Base-by-base conservation (phyloP, 2,888 invertebrate genomes). In the Stenotaenia linearis region DNA sequence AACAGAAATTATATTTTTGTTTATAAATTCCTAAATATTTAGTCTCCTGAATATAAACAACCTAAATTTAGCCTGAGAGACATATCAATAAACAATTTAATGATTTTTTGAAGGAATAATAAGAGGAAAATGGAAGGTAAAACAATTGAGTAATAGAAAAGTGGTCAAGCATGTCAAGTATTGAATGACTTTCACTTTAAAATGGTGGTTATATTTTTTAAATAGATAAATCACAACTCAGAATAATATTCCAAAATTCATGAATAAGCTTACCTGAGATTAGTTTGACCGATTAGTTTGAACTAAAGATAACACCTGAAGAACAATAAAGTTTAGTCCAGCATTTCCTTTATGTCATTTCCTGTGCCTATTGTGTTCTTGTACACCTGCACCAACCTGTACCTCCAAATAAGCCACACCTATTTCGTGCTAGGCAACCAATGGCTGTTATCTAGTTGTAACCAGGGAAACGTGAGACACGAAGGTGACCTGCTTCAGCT, bases 271-370 rank as follows among this genome's bases (percentile, higher is more conserved):
- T 25, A 69, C 69, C 69, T 69, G 25, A 10, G 28, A 69, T 28
- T 10, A 7, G 28, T 69, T 25, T 28, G 28, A 28, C 23, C n/a
- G 25, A 69, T 69, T n/a, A 69, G 25, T 25, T 25, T 1, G 69
- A 9, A n/a, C n/a, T n/a, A n/a, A 28, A 28, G 69, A 69, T 28
- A 69, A 69, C 69, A 69, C 69, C 69, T 28, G 69, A 69, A 69
- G 15, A n/a, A 40, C 40, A 23, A 61, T 23, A 61, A 61, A 61
- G 21, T 69, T 69, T 69, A 12, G 28, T 69, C 69, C 28, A 69
- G 69, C 25, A 69, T n/a, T 69, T 69, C 69, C 69, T 25, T 28
- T n/a, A 28, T 69, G 69, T 69, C 69, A 69, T 69, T 69, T 69
- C 69, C 69, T 69, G 69, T 69, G 69, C 15, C 40, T 50, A 50